Percentiles rank a stretch among this genome's conserved stretches.
Evolutionary conservation across 1,140 invertebrate species (phyloP).

Genomic region (Neodiprion fabricii): DNA sequence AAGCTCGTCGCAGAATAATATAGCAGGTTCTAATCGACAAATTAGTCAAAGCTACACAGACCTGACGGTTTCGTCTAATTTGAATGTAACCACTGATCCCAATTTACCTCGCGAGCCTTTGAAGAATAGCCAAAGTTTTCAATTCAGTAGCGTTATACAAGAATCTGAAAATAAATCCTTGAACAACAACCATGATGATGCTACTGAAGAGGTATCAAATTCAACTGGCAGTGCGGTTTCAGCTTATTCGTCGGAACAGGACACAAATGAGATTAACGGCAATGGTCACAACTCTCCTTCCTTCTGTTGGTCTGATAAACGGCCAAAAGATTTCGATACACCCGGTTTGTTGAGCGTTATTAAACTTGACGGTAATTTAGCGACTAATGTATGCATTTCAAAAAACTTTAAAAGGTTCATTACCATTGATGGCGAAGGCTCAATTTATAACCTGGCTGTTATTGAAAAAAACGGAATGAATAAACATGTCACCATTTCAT

Average conservation of each 20-base stretch:
- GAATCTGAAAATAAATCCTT: background rate
- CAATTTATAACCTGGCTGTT: slow-evolving; percentile 48
- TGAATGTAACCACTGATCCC: background rate
- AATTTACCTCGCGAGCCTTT: background rate
- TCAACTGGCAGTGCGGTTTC: no score
- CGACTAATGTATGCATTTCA: slow-evolving; percentile 49
- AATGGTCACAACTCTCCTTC: slow-evolving; percentile 14
- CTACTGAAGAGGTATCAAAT: no score
- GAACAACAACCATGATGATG: background rate
- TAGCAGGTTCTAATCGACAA: background rate
- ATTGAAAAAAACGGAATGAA: slow-evolving; percentile 30
- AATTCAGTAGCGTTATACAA: background rate
- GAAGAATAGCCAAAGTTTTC: background rate
- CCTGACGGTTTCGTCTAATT: background rate
- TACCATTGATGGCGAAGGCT: slow-evolving; percentile 51
- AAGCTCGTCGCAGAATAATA: no score
- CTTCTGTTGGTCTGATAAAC: slow-evolving; percentile 44
- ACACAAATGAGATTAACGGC: background rate
- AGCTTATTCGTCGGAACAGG: slow-evolving; percentile 10
- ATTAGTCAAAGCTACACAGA: background rate
- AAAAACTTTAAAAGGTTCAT: slow-evolving; percentile 54
- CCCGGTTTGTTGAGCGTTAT: slow-evolving; percentile 46
- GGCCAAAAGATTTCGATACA: slow-evolving; percentile 33
- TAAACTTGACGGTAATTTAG: slow-evolving; percentile 43
- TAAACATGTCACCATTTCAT: background rate